Evolutionary conservation across 2,888 invertebrate species (phyloP).

Genomic region (Lasioglossum marginatum): DNA sequence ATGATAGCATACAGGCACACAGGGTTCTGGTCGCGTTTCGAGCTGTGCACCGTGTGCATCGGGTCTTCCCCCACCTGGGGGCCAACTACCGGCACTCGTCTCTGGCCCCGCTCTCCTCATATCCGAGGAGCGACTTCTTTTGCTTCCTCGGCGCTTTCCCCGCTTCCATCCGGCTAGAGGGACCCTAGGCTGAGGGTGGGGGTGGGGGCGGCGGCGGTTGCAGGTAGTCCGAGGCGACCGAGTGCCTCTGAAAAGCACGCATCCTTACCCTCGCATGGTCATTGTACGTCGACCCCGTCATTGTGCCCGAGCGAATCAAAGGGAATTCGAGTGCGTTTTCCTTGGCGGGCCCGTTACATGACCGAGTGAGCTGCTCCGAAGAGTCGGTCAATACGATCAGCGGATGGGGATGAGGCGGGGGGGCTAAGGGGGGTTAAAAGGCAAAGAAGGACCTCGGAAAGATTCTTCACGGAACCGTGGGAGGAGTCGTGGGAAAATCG

Average conservation of each 20-base stretch:
- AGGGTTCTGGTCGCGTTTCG: slow-evolving; percentile 70
- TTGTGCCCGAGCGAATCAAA: slow-evolving; percentile 49
- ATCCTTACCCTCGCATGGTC: slow-evolving; percentile 37
- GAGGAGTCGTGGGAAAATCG: slow-evolving; percentile 82
- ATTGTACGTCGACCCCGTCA: slow-evolving; percentile 43
- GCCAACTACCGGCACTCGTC: not conserved
- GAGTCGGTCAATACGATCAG: slow-evolving; percentile 49
- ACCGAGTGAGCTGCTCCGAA: slow-evolving; percentile 51
- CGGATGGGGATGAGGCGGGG: slow-evolving; percentile 15
- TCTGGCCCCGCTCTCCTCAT: slow-evolving; percentile 29
- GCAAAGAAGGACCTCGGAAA: slow-evolving; percentile 72
- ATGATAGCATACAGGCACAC: not conserved
- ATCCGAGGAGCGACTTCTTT: slow-evolving; percentile 19
- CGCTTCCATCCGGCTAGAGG: not conserved
- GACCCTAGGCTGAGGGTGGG: not conserved
- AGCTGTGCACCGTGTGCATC: slow-evolving; percentile 59
- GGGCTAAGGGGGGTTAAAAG: slow-evolving; percentile 41
- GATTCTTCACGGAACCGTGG: slow-evolving; percentile 81
- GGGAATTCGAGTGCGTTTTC: slow-evolving; percentile 58
- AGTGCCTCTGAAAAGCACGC: slow-evolving; percentile 30
- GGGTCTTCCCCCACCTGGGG: not conserved
- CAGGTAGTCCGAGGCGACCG: slow-evolving; percentile 14
- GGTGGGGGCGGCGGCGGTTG: not conserved
- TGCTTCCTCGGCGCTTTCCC: slow-evolving; percentile 1
- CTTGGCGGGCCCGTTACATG: slow-evolving; percentile 50